Base-by-base conservation (phyloP, 2,113 vertebrate genomes). In the Galbula dea region DNA sequence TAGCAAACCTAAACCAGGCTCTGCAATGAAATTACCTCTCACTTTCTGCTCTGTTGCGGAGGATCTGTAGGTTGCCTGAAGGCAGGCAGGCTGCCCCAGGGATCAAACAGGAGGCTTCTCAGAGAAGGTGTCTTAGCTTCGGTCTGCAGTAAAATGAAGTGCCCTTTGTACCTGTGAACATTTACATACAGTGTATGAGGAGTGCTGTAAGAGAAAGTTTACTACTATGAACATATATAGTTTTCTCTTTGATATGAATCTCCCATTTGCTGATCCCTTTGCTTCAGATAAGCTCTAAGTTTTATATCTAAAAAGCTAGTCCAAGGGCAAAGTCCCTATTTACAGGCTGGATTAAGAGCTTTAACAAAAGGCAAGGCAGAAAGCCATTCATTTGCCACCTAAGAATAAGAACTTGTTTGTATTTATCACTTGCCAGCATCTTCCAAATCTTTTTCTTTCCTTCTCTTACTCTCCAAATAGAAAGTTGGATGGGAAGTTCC, bases 251-350 rank as follows among this genome's bases (percentile, higher is more conserved):
- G 88, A 95, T 96, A 94, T 92, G 69, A 41, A 65, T 95, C 81
- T 91, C 65, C 91, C 86, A n/a, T 96, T 96, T 97, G 95, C 94
- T 95, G 88, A 88, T 96, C 87, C 91, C 82, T 75, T 94, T 95
- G 91, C 91, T 91, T 91, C 83, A 96, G 83, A 95, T 94, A 87
- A 95, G 88, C 90, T 51, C 37, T 74, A 93, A 93, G 90, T 88
- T 88, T 93, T 68, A 65, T 63, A 93, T 84, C 92, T 94, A 92
- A 95, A 95, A 73, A 96, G 78, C 49, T 80, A 81, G 84, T 89
- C 91, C 85, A 83, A 95, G 93, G 91, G 85, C 85, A 96, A 96
- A 62, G 71, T 85, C 78, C 58, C 83, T 89, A 89, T 95, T 96
- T 96, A 91, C 89, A 94, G 84, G 75, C 82, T 89, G 82, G 91